Evolutionary conservation across 2,113 vertebrate species (phyloP), one percentile per base, ranked within the genome.

Genomic region (Ictidomys tridecemlineatus): DNA sequence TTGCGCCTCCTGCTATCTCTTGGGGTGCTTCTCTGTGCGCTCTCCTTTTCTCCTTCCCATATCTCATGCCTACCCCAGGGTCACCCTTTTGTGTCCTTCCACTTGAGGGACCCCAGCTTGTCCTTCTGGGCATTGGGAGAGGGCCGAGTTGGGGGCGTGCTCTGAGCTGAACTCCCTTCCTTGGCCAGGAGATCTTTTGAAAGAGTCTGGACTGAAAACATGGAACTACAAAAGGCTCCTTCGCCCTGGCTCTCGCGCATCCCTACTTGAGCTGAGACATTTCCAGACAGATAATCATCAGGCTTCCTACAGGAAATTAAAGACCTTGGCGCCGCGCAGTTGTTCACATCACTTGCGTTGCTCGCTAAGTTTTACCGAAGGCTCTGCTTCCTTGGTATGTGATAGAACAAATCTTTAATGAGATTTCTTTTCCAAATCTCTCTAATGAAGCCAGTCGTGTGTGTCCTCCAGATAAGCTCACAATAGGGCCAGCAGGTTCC

Each of bases 251-350:
- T 67, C n/a, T 53, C 72, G 11, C 24, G 3, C 20, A 12, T 73
- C 58, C 69, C 30, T 45, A 4, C 89, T 56, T n/a, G 74, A 90
- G 91, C 65, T 10, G 94, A 94, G 53, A 32, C 83, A 45, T 73
- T 80, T 95, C 70, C 91, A 96, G 89, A 32, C 78, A 69, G 97
- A 96, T 93, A 85, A 76, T 56, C 85, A 93, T 92, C 95, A 70
- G 79, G 65, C n/a, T 84, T 92, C 89, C 91, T 61, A 17, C 95
- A 85, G 97, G 98, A 97, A 97, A 98, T 95, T 89, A 96, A 94
- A 96, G 94, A 34, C 79, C 82, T 39, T 2, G 32, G 76, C 51
- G 4, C 69, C 0, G 10, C 1, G 65, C 18, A 2, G 91, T n/a
- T 28, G 72, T 37, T 94, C 2, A 0, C 17, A 26, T 86, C 58